These are phyloP conservation scores for Dryas iulia DNA, from an alignment of 1,140 invertebrate genomes.

Conservation along the genomic window DNA sequence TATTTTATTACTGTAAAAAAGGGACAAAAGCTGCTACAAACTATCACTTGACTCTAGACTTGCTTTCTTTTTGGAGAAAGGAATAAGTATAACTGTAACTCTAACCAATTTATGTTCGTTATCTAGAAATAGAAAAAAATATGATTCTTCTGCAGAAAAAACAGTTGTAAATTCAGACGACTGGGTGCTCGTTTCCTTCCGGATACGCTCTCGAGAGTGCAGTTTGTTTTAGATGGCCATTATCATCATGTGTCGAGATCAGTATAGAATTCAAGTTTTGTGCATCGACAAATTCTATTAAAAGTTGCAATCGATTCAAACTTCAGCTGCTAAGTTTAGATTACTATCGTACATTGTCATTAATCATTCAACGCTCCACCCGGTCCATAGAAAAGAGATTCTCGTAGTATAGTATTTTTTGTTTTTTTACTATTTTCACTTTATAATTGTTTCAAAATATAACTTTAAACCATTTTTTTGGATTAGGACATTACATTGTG, in stretches of 20 bases:
- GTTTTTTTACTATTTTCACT: neutral
- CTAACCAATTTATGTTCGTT: neutral
- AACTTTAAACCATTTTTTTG: too few species aligned
- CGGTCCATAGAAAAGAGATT: neutral
- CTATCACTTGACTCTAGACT: too few species aligned
- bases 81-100: too few species aligned
- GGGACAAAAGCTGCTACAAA: too few species aligned
- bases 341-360: slow-evolving; percentile 12
- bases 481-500: too few species aligned
- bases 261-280: neutral
- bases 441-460: too few species aligned
- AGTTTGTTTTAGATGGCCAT: neutral
- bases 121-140: neutral
- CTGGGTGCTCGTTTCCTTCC: neutral
- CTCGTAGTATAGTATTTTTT: too few species aligned
- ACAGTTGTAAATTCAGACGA: neutral
- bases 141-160: neutral
- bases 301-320: slow-evolving; percentile 58
- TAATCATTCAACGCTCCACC: slow-evolving; percentile 14
- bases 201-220: neutral
- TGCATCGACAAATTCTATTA: slow-evolving; percentile 33
- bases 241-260: neutral
- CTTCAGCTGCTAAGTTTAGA: slow-evolving; percentile 11
- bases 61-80: too few species aligned
- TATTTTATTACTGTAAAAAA: too few species aligned